Evolutionary conservation across 2,888 invertebrate genomes (phyloP), one percentile per base, ranked within the genome.

Genomic region (Pollenia labialis): DNA sequence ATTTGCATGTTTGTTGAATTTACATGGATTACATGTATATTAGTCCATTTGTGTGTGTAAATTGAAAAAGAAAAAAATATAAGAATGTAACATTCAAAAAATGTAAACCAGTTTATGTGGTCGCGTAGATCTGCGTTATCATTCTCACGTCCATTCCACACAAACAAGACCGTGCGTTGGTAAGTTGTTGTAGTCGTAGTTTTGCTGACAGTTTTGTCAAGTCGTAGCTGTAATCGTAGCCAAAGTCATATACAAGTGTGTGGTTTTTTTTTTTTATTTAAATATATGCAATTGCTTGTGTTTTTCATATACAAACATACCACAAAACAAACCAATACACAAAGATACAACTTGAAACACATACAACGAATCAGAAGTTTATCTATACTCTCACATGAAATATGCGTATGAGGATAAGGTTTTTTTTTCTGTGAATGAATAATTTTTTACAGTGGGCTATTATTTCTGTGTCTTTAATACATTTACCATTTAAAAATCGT

Each of bases 11-110:
- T 69, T 40, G 16, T 75, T 82, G 69, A 69, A 75, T 62, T 62
- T 54, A 82, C 76, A 76, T 40, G 71, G 82, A 82, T 71, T 71
- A 76, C 68, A 71, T 71, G n/a, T 42, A 46, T 54, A 62, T 54
- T 46, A 66, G 64, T 60, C 18, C 18, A 9, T 52, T 14, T 62
- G 23, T 23, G 32, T 18, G 44, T 69, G n/a, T 52, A 44, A 44
- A 68, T 60, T 42, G 48, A 50, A 54, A 14, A 46, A 46, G 8
- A 32, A 50, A 69, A 48, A 48, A 8, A 56, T 50, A 72, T 6
- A 71, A 7, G 14, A 81, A 54, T 23, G 12, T 16, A 50, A 54
- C 3, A 16, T 11, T 46, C 12, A 23, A 71, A 44, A 10, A 56
- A 8, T 23, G 18, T 48, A 54, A 4, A 9, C 10, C 32, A 42